phyloP scores from a whole-genome alignment of 2,113 vertebrate species.

The Lepus europaeus region DNA sequence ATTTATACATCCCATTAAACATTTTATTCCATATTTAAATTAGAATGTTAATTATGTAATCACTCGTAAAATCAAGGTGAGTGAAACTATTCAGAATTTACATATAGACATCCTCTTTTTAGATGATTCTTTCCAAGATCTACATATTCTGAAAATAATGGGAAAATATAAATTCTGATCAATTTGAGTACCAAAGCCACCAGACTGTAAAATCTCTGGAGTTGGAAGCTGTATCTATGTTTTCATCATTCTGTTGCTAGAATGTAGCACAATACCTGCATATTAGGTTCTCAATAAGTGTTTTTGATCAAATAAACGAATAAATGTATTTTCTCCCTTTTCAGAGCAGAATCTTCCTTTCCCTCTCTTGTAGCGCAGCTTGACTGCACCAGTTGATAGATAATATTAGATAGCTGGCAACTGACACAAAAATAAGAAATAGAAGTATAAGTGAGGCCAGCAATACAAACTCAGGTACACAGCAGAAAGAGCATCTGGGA shows the following conservation, averaged over 20 bases:
- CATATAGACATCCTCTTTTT: not conserved
- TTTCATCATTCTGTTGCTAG: constrained; percentile 56
- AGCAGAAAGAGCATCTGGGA: constrained; percentile 1
- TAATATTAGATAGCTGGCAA: constrained; percentile 57
- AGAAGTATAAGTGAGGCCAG: constrained; percentile 48
- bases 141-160: constrained; percentile 19
- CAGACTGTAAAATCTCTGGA: not conserved
- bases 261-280: not conserved
- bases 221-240: not conserved
- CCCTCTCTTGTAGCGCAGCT: constrained; percentile 19
- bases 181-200: constrained; percentile 26
- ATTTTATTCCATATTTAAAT: not conserved
- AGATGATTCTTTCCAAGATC: not conserved
- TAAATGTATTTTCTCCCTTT: constrained; percentile 29
- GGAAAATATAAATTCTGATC: constrained; percentile 48
- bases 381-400: constrained; percentile 8
- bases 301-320: constrained; percentile 59
- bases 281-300: constrained; percentile 61
- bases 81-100: constrained; percentile 23
- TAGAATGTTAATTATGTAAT: constrained; percentile 22
- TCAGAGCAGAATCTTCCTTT: constrained; percentile 20
- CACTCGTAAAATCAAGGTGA: constrained; percentile 54
- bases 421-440: constrained; percentile 55
- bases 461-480: not conserved
- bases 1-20: not conserved